phyloP scores from a whole-genome alignment of 2,113 vertebrate genomes.

The Pimephales promelas region DNA sequence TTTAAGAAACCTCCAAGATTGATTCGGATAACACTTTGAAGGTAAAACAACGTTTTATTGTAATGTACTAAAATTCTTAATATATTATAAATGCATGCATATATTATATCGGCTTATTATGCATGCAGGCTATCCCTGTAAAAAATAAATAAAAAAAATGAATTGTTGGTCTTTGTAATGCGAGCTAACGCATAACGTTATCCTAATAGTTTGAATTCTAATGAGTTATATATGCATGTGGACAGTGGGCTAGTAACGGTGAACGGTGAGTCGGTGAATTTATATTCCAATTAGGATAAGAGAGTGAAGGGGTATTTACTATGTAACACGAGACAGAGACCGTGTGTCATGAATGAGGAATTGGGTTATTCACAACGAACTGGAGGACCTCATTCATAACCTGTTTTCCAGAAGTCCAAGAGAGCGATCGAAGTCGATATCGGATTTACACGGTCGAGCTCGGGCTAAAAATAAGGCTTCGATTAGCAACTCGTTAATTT shows the following conservation, averaged over 20 bases:
- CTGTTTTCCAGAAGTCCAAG: slow-evolving; percentile 67
- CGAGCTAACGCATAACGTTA: neutral
- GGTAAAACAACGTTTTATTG: slow-evolving; percentile 48
- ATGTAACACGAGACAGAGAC: slow-evolving; percentile 51
- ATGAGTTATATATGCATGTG: too few relatives aligned
- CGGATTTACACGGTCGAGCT: slow-evolving; percentile 52
- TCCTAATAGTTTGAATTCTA: neutral
- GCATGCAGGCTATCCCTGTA: neutral
- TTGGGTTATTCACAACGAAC: slow-evolving; percentile 62
- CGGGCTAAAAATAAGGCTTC: slow-evolving; percentile 55
- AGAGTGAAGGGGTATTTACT: slow-evolving; percentile 43
- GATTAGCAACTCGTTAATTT: slow-evolving; percentile 25
- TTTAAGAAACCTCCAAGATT: slow-evolving; percentile 43
- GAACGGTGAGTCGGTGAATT: slow-evolving; percentile 13
- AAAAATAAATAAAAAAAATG: too few relatives aligned
- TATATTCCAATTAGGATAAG: slow-evolving; percentile 22
- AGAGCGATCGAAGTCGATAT: slow-evolving; percentile 72
- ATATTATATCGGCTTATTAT: neutral
- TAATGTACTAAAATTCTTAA: neutral
- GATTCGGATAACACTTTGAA: slow-evolving; percentile 50
- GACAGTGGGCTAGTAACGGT: too few relatives aligned
- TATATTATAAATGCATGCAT: neutral
- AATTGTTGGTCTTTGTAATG: neutral
- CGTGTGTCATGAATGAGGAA: slow-evolving; percentile 53
- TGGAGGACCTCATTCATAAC: slow-evolving; percentile 71